Conservation (phyloP, 1,140 invertebrate genomes). For the Pantala flavescens region DNA sequence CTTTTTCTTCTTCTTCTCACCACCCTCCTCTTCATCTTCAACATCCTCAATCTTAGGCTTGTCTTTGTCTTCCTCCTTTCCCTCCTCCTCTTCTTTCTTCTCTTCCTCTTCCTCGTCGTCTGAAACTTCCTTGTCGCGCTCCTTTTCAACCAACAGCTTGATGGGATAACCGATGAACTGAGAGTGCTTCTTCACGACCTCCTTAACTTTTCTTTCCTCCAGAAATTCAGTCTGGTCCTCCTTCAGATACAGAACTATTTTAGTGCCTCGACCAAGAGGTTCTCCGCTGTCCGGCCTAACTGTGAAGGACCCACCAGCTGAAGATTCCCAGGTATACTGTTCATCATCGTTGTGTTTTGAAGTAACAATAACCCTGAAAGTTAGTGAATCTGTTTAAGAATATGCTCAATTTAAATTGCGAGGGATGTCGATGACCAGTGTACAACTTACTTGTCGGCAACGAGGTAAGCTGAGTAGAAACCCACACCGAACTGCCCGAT, state of each 20-base stretch:
- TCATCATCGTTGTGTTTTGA: slow-evolving; percentile 95
- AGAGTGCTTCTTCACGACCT: slow-evolving; percentile 97
- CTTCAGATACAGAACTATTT: slow-evolving; percentile 80
- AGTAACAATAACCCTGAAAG: slow-evolving; percentile 66
- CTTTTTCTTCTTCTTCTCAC: slow-evolving; percentile 82
- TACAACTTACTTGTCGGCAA: slow-evolving; percentile 58
- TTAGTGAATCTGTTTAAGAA: too few species aligned
- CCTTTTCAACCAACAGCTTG: slow-evolving; percentile 86
- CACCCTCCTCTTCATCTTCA: slow-evolving; percentile 68
- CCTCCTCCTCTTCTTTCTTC: slow-evolving; percentile 42
- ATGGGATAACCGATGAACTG: slow-evolving; percentile 99
- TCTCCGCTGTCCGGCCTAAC: slow-evolving; percentile 59
- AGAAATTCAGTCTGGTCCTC: slow-evolving; percentile 86
- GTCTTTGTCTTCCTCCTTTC: slow-evolving; percentile 44
- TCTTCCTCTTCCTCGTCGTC: slow-evolving; percentile 74
- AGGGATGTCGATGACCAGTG: too few species aligned
- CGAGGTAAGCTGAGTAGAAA: slow-evolving; percentile 92
- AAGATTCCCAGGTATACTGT: slow-evolving; percentile 88
- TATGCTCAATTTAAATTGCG: too few species aligned
- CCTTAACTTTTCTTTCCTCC: slow-evolving; percentile 89
- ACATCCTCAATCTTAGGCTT: slow-evolving; percentile 82
- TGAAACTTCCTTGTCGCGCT: slow-evolving; percentile 89
- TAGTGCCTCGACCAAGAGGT: slow-evolving; percentile 74
- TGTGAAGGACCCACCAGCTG: slow-evolving; percentile 87
- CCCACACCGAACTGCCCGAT: slow-evolving; percentile 97